Evolutionary conservation across 2,113 vertebrate species (phyloP).

Genomic region (Labeo rohita): DNA sequence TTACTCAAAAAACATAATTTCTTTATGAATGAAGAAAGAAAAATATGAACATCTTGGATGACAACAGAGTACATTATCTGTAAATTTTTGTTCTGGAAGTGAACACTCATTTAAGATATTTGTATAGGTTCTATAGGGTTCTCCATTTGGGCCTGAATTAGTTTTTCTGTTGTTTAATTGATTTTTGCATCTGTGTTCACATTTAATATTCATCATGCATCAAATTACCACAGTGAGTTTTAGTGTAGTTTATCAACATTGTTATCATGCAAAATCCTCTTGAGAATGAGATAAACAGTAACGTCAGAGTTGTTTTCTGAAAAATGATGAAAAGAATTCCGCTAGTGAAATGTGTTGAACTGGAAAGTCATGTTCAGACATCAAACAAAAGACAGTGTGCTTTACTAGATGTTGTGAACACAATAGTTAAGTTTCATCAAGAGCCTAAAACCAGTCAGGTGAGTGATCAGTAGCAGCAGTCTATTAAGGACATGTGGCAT

Average conservation of each 20-base stretch:
- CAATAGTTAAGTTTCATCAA: neutral
- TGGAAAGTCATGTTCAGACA: conserved; percentile 4
- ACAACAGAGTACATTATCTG: too few relatives aligned
- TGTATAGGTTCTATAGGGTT: neutral
- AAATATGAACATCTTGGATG: too few relatives aligned
- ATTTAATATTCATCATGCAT: neutral
- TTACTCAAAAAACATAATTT: too few relatives aligned
- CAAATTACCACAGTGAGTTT: neutral
- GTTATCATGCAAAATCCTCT: neutral
- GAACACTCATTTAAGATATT: too few relatives aligned
- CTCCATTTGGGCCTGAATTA: neutral
- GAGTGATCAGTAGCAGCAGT: neutral
- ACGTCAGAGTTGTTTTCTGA: neutral
- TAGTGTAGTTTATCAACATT: neutral
- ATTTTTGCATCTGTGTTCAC: neutral
- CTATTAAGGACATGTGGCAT: neutral
- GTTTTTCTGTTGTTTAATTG: neutral
- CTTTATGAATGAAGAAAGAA: too few relatives aligned
- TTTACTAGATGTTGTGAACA: neutral
- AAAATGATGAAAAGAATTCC: neutral
- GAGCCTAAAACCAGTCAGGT: conserved; percentile 13
- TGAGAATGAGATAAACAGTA: neutral
- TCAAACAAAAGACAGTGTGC: neutral
- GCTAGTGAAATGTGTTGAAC: neutral
- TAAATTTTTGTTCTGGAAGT: too few relatives aligned